Percentiles rank a stretch among this genome's conserved stretches.
Conservation (phyloP, 2,888 invertebrate species). For the Melikaiella ostensackeni region DNA sequence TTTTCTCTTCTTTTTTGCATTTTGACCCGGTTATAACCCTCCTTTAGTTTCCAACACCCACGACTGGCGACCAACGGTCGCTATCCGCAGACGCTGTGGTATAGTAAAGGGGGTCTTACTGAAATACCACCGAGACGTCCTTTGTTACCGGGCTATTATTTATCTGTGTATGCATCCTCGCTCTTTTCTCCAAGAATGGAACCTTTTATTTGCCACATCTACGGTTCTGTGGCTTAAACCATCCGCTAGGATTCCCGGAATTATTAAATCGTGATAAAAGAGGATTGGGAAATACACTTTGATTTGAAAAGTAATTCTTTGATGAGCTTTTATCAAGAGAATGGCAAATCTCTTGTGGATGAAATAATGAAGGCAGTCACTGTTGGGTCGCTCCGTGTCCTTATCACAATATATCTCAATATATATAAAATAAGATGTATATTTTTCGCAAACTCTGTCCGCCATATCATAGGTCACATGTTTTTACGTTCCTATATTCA, state of each 20-base stretch:
- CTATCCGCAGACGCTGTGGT: constrained; percentile 6
- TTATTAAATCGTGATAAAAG: not conserved
- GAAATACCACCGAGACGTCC: constrained; percentile 26
- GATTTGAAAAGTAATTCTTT: not conserved
- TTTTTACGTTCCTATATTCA: no score
- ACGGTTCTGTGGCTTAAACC: not conserved
- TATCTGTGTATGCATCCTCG: constrained; percentile 30
- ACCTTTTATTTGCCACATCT: constrained; percentile 22
- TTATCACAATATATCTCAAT: no score
- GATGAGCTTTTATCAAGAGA: not conserved
- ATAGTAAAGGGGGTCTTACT: constrained; percentile 27
- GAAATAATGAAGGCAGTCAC: no score
- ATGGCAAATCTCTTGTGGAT: no score
- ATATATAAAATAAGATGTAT: no score
- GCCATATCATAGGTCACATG: no score
- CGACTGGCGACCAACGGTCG: not conserved
- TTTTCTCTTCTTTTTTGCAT: not conserved
- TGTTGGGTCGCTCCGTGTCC: no score
- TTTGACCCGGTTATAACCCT: constrained; percentile 14
- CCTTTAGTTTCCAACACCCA: constrained; percentile 1
- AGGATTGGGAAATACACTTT: not conserved
- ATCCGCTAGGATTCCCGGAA: not conserved
- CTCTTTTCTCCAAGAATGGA: constrained; percentile 36
- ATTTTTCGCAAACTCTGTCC: no score
- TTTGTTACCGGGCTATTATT: constrained; percentile 35